These are phyloP conservation scores for Atherinosoma microstoma DNA, from an alignment of 2,797 vertebrate species.

Conservation along the genomic window DNA sequence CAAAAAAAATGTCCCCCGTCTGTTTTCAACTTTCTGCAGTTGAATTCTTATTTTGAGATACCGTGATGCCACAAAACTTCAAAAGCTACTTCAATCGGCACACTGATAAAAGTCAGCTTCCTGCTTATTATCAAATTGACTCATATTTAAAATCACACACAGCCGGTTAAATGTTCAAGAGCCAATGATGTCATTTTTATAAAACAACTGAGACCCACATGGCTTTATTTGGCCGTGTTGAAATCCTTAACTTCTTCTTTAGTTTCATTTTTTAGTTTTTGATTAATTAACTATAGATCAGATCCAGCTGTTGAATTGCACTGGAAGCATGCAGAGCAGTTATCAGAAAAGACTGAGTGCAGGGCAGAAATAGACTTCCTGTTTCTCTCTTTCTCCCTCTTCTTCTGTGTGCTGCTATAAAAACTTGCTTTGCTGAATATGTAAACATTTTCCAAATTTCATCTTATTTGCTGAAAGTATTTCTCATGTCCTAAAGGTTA, in stretches of 20 bases:
- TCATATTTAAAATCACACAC: not conserved
- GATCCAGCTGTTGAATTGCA: not conserved
- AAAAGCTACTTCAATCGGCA: not conserved
- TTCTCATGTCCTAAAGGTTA: not conserved
- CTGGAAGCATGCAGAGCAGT: not conserved
- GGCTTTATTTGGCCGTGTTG: not conserved
- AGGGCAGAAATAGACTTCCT: not conserved
- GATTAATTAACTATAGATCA: too few species aligned
- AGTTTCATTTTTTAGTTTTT: too few species aligned
- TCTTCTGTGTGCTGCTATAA: not conserved
- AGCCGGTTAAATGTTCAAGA: not conserved
- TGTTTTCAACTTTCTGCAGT: not conserved
- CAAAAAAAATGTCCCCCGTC: not conserved
- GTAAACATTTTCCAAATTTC: not conserved
- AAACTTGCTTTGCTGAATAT: not conserved
- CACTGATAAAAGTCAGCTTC: not conserved
- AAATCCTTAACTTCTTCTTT: too few species aligned
- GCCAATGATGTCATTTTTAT: not conserved
- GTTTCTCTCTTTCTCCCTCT: too few species aligned
- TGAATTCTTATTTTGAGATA: constrained; percentile 11
- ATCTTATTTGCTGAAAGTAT: fast-evolving
- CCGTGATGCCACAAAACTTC: not conserved
- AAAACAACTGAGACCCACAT: not conserved
- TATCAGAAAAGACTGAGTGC: not conserved
- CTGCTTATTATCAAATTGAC: not conserved